Conservation (phyloP, 2,113 vertebrate genomes). For the Lophotis ruficrista region DNA sequence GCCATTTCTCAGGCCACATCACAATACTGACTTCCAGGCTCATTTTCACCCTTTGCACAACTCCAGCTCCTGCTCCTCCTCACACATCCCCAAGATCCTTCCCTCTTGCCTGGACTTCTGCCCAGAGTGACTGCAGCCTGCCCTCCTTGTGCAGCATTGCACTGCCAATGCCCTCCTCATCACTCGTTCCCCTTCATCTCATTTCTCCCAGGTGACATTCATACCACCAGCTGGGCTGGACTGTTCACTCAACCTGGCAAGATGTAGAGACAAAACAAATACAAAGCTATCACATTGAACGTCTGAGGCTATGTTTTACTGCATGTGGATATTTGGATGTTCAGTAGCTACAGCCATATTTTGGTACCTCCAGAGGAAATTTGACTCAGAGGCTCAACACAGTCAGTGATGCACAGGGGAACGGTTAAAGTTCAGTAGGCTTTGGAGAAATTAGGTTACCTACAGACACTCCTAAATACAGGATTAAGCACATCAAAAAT, state of each 20-base stretch:
- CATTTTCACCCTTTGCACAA: neutral
- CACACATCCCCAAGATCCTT: neutral
- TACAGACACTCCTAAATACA: neutral
- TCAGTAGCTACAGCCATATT: neutral
- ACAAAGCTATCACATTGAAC: neutral
- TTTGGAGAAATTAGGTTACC: neutral
- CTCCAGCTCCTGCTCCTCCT: neutral
- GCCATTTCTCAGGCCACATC: neutral
- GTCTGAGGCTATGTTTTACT: neutral
- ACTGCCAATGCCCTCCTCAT: neutral
- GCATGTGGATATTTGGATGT: neutral
- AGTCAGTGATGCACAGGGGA: neutral
- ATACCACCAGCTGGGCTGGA: neutral
- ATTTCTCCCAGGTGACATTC: neutral
- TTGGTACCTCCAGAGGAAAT: neutral
- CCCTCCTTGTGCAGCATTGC: neutral
- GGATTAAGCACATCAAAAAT: neutral
- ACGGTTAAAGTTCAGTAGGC: neutral
- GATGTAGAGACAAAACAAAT: neutral
- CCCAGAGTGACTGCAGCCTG: neutral
- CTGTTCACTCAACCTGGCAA: neutral
- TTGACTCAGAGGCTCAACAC: neutral
- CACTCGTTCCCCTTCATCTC: neutral
- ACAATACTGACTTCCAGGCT: neutral
- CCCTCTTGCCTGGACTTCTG: neutral